Evolutionary conservation across 2,113 vertebrate genomes (phyloP).

Genomic region (Heterotilapia buettikoferi): DNA sequence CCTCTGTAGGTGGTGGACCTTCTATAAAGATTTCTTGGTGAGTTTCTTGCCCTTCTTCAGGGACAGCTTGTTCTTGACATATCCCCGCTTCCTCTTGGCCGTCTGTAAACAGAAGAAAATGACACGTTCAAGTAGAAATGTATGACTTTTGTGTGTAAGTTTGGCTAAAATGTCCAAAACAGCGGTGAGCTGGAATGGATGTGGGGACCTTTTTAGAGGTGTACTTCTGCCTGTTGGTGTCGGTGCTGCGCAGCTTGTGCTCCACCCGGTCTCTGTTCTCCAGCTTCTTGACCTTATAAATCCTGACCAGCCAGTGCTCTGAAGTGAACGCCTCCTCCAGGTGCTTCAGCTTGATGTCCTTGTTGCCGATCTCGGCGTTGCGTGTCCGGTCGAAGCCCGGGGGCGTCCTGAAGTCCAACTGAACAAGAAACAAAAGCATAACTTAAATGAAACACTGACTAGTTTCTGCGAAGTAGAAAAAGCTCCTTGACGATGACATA

Average conservation of each 20-base stretch:
- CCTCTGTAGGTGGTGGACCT: background rate
- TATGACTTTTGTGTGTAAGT: background rate
- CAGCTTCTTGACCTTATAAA: slow-evolving; percentile 92
- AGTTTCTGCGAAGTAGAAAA: background rate
- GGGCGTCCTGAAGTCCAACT: slow-evolving; percentile 94
- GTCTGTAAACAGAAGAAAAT: slow-evolving; percentile 67
- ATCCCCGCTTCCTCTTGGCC: slow-evolving; percentile 93
- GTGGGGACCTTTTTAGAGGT: slow-evolving; percentile 91
- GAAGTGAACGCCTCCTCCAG: slow-evolving; percentile 95
- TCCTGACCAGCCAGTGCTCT: slow-evolving; percentile 94
- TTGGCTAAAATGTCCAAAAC: background rate
- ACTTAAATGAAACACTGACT: fast-evolving
- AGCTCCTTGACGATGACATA: slow-evolving; percentile 30
- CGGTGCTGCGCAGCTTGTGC: slow-evolving; percentile 85
- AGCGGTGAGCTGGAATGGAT: background rate
- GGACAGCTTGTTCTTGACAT: slow-evolving; percentile 91
- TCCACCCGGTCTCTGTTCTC: slow-evolving; percentile 89
- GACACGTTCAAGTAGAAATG: background rate
- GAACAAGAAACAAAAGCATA: background rate
- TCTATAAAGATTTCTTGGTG: slow-evolving; percentile 73
- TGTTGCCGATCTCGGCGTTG: slow-evolving; percentile 95
- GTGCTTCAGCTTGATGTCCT: slow-evolving; percentile 92
- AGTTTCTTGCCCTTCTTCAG: slow-evolving; percentile 94
- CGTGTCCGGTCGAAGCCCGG: slow-evolving; percentile 92
- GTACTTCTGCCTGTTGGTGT: slow-evolving; percentile 90